Conservation (phyloP, 2,113 vertebrate species). For the Microtus richardsoni region DNA sequence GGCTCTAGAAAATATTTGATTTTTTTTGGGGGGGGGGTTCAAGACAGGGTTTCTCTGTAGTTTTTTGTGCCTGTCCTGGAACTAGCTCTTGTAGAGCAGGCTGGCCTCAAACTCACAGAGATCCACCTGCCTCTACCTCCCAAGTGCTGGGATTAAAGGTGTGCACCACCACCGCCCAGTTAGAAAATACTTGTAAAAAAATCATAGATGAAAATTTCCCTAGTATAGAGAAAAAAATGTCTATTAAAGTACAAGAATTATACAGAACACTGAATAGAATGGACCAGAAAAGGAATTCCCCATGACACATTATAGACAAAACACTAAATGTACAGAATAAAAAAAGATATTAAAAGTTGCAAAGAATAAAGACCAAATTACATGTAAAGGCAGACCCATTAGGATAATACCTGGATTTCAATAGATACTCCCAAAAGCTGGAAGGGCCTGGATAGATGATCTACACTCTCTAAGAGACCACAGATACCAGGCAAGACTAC, state of each 20-base stretch:
- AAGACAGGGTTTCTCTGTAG: too few species aligned
- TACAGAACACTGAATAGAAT: neutral
- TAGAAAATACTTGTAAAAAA: neutral
- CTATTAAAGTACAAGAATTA: neutral
- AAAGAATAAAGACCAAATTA: neutral
- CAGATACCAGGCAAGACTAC: neutral
- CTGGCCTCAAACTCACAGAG: neutral
- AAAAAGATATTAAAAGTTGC: neutral
- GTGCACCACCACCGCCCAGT: neutral
- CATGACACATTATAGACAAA: neutral
- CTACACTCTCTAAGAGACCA: neutral
- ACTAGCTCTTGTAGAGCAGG: neutral
- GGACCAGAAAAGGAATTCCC: neutral
- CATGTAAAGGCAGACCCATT: neutral
- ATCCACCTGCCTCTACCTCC: neutral
- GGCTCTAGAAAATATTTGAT: too few species aligned
- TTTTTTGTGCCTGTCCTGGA: neutral
- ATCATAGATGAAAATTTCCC: neutral
- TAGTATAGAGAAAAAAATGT: neutral
- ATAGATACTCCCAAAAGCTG: neutral
- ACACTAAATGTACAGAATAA: neutral
- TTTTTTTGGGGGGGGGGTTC: too few species aligned
- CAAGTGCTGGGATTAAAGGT: neutral
- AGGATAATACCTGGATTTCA: neutral
- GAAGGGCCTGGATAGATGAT: neutral